Conservation (phyloP, 2,797 vertebrate species). For the Gila robusta region DNA sequence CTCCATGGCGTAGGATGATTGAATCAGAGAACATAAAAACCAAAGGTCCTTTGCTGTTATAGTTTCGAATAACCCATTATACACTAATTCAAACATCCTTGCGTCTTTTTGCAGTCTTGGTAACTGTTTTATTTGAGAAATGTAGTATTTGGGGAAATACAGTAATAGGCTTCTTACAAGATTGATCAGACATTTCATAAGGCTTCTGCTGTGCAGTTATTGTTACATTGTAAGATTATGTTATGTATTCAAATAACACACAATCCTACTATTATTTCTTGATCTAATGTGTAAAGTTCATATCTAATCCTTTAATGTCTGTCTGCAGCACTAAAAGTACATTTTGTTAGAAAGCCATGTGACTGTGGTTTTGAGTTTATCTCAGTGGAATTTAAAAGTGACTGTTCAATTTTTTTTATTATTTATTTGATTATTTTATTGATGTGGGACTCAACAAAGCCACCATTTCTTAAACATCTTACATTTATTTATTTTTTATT, state of each 20-base stretch:
- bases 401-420: neutral
- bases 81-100: conserved; percentile 11
- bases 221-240: neutral
- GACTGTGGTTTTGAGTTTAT: neutral
- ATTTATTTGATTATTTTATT: neutral
- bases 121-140: neutral
- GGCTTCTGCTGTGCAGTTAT: neutral
- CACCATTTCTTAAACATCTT: neutral
- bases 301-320: neutral
- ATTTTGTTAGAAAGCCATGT: neutral
- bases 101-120: conserved; percentile 14
- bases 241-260: neutral
- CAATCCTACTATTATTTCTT: neutral
- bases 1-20: neutral
- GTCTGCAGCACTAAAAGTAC: neutral
- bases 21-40: conserved; percentile 14
- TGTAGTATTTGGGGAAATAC: neutral
- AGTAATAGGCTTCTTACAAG: neutral
- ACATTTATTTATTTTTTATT: neutral
- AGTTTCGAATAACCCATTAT: neutral
- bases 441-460: neutral
- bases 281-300: neutral
- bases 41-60: conserved; percentile 9
- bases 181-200: neutral
- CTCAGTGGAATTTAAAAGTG: neutral